These are phyloP conservation scores for Tokudaia muenninki DNA, from an alignment of 2,797 vertebrate genomes.

Conservation along the genomic window DNA sequence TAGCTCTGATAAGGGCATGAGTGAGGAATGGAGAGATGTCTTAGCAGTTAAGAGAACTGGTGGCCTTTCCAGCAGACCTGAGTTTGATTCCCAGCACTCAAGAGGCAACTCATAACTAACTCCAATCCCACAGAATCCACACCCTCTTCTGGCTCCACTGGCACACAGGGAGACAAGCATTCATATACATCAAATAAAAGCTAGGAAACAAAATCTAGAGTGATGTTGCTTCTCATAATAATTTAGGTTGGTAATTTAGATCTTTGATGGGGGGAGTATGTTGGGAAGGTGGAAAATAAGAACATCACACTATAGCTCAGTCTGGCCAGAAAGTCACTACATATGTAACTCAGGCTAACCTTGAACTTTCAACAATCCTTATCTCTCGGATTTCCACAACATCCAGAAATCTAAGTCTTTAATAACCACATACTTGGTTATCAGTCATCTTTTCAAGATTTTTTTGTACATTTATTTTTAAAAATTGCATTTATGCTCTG, in stretches of 20 bases:
- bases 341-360: neutral
- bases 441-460: conserved; percentile 9
- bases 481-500: neutral
- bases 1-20: neutral
- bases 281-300: neutral
- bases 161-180: neutral
- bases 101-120: neutral
- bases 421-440: conserved; percentile 33
- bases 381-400: neutral
- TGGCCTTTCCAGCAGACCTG: neutral
- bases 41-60: neutral
- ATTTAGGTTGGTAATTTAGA: conserved; percentile 2
- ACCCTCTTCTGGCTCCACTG: neutral
- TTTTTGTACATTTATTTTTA: conserved; percentile 3
- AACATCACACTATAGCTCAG: neutral
- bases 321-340: neutral
- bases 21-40: neutral
- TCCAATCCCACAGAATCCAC: neutral
- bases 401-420: conserved; percentile 22
- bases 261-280: neutral
- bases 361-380: neutral
- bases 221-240: conserved; percentile 7
- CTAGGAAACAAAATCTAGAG: neutral
- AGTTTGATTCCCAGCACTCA: neutral
- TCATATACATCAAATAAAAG: neutral